Conservation (phyloP, 1,140 invertebrate species). For the Caerostris darwini region DNA sequence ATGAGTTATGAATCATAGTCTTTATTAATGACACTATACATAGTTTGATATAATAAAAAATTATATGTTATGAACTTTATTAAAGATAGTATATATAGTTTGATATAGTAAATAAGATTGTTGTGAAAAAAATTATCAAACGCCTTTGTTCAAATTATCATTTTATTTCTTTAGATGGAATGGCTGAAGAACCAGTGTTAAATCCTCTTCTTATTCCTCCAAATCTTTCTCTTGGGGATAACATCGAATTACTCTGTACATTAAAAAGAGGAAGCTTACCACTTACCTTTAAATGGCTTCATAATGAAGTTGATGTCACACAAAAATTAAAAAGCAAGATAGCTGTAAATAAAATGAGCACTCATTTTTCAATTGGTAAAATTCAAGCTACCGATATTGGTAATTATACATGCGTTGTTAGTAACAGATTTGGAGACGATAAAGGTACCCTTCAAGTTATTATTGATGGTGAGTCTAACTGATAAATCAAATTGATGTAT, state of each 20-base stretch:
- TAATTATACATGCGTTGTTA: constrained; percentile 80
- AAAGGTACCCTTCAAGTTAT: constrained; percentile 50
- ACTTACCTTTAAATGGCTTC: constrained; percentile 41
- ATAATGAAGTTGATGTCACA: constrained; percentile 32
- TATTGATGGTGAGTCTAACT: constrained; percentile 58
- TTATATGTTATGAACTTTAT: too few relatives aligned
- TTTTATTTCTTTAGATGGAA: not conserved
- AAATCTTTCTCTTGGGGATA: constrained; percentile 45
- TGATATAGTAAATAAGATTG: too few relatives aligned
- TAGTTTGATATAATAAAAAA: too few relatives aligned
- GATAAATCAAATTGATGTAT: not conserved
- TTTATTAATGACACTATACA: too few relatives aligned
- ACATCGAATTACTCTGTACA: constrained; percentile 15
- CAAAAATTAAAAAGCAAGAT: not conserved
- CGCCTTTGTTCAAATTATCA: too few relatives aligned
- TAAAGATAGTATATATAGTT: too few relatives aligned
- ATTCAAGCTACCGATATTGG: constrained; percentile 79
- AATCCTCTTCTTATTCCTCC: not conserved
- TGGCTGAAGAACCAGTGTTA: not conserved
- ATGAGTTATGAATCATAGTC: too few relatives aligned
- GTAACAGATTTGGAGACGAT: constrained; percentile 79
- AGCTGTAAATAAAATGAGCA: not conserved
- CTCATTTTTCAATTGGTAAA: constrained; percentile 21
- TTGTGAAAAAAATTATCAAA: too few relatives aligned
- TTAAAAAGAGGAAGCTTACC: constrained; percentile 52